A percentile compares a stretch with the other conserved stretches of the same genome.
Conservation (phyloP, 2,113 vertebrate species). For the Anarrhichthys ocellatus region DNA sequence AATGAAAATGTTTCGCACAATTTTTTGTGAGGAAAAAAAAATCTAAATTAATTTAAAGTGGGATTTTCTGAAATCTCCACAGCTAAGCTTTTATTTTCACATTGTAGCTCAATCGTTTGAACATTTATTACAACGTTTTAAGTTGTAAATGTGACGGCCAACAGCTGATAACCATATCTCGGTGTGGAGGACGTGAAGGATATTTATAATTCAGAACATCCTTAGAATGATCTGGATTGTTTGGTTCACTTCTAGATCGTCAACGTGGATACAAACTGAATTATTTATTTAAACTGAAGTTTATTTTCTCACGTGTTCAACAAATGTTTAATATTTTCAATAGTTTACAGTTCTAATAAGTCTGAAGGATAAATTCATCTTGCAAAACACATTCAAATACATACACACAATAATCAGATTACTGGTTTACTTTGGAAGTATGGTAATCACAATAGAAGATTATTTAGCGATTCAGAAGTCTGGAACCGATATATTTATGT, state of each 20-base stretch:
- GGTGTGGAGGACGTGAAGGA: background rate
- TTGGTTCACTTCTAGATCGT: too few relatives aligned
- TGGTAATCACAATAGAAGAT: background rate
- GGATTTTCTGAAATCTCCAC: too few relatives aligned
- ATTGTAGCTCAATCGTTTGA: background rate
- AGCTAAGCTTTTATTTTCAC: background rate
- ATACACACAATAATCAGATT: background rate
- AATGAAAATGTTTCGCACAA: background rate
- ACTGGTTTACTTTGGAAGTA: background rate
- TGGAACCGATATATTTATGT: background rate
- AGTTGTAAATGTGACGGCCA: background rate
- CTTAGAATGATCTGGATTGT: too few relatives aligned
- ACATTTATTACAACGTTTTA: background rate
- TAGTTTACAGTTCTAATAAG: background rate
- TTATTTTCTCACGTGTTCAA: background rate
- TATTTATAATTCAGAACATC: too few relatives aligned
- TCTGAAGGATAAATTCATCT: background rate
- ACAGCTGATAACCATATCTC: background rate
- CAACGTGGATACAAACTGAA: background rate
- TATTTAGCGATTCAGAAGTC: background rate
- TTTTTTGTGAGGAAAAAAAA: too few relatives aligned
- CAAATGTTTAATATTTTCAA: background rate
- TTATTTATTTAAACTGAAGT: background rate
- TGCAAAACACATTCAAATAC: background rate
- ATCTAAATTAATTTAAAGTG: too few relatives aligned